phyloP scores from a whole-genome alignment of 2,797 vertebrate species.

The Fistularia commersonii region DNA sequence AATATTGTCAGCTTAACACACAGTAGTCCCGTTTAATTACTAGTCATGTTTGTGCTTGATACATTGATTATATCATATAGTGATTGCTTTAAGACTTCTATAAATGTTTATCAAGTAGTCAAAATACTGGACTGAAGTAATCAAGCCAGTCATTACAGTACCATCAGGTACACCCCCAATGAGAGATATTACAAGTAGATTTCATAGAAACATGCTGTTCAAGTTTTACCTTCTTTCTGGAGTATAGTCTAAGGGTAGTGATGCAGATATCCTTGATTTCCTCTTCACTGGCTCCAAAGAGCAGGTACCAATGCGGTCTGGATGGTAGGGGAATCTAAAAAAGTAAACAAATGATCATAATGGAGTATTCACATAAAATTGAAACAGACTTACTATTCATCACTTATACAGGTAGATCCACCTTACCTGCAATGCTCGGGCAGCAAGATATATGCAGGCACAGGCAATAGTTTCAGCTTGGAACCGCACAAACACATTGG shows the following conservation, averaged over 20 bases:
- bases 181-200: too few relatives aligned
- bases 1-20: not conserved
- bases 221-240: slow-evolving; percentile 87
- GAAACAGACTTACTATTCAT: too few relatives aligned
- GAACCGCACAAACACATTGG: slow-evolving; percentile 98
- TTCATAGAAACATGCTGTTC: not conserved
- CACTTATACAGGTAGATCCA: too few relatives aligned
- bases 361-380: too few relatives aligned
- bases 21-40: too few relatives aligned
- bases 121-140: too few relatives aligned
- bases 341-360: not conserved
- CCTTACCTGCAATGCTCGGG: slow-evolving; percentile 90
- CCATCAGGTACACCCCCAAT: too few relatives aligned
- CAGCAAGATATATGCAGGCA: slow-evolving; percentile 97
- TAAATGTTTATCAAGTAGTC: too few relatives aligned
- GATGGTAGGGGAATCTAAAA: slow-evolving; percentile 88
- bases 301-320: slow-evolving; percentile 91
- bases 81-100: too few relatives aligned
- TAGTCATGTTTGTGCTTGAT: too few relatives aligned
- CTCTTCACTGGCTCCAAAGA: slow-evolving; percentile 93
- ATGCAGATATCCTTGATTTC: slow-evolving; percentile 97
- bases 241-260: slow-evolving; percentile 93
- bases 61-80: too few relatives aligned
- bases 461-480: slow-evolving; percentile 97
- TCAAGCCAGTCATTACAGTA: too few relatives aligned